Base-by-base conservation (phyloP, 2,888 invertebrate species). In the Nipponacmea schrenckii region DNA sequence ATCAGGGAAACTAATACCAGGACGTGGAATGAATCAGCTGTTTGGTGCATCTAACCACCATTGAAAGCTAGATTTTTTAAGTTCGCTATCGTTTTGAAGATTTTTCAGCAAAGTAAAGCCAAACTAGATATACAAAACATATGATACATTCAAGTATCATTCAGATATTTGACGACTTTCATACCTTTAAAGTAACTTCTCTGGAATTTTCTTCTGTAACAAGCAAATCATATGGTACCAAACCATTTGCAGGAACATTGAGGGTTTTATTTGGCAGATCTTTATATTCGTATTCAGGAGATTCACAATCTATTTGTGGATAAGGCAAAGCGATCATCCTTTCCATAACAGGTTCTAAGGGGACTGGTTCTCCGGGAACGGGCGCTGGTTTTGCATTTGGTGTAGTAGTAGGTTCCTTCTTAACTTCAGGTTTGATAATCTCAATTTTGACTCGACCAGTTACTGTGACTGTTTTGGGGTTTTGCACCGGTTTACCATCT, bases 171-270 rank as follows among this genome's bases (percentile, higher is more conserved):
- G 31, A 31, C 31, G 31, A 31, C 31, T 31, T 17, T 20, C 62
- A 15, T 62, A 56, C 56, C 62, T 15, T 50, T 39, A 31, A 20
- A 14, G 62, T 20, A 27, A 56, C 68, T 31, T 50, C 39, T 31
- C 27, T n/a, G 12, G 50, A 39, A 62, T 68, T 68, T 56, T 31
- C 8, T n/a, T 50, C 68, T 31, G 27, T 56, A 39, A 27, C 27
- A 17, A 27, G 20, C n/a, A 39, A 31, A 56, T 68, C 68, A 68
- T 56, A 68, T 24, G 68, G 62, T 26, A 31, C 15, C 24, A 39
- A 56, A 62, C 56, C 39, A 68, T 56, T 56, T 20, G 56, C 39
- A 56, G 68, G 56, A 50, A 68, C 56, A 24, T 7, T 24, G 0
- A 56, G 56, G n/a, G 14, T 56, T 24, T 56, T 20, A 10, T 24